Base-by-base conservation (phyloP, 2,888 invertebrate species). In the Lacanobia wlatinum region DNA sequence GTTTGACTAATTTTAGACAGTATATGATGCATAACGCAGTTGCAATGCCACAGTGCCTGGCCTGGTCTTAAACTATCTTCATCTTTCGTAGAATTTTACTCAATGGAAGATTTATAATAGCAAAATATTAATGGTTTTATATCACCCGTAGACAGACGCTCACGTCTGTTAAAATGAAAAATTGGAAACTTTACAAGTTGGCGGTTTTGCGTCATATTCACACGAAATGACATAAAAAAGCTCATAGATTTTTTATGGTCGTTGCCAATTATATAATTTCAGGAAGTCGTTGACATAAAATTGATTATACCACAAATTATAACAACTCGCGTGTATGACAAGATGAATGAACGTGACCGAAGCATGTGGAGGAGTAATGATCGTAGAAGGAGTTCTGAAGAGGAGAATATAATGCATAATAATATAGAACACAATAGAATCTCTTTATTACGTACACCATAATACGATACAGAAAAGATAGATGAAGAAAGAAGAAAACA, bases 201-300 rank as follows among this genome's bases (percentile, higher is more conserved):
- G 10, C 72, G 18, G 64, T 52, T 72, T 78, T 83, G 61, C 79
- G 72, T 82, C 60, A 70, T 70, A 64, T 64, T 69, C 43, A 78
- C 62, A 64, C 48, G 70, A 78, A 83, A 64, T n/a, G 10, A 67
- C 67, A 76, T 82, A n/a, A 67, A 66, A 64, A 52, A 63, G 23
- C 6, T 53, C 52, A 21, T 38, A 55, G 60, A 21, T 64, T 59
- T 65, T 53, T 78, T 43, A 65, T 52, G 72, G n/a, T 43, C 14
- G 55, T 74, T 48, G 61, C 43, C 72, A 76, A 67, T 70, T 71
- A 66, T 16, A 75, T 66, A 38, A 62, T 71, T 63, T 60, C 12
- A 52, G 70, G 67, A 61, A 59, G 59, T 62, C 21, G 53, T 53
- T 10, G 53, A 40, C 23, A 48, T 21, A 10, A 21, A 65, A 76